Percentiles rank a stretch among this genome's conserved stretches.
Evolutionary conservation across 2,888 invertebrate species (phyloP).

Genomic region (Athetis lepigone): DNA sequence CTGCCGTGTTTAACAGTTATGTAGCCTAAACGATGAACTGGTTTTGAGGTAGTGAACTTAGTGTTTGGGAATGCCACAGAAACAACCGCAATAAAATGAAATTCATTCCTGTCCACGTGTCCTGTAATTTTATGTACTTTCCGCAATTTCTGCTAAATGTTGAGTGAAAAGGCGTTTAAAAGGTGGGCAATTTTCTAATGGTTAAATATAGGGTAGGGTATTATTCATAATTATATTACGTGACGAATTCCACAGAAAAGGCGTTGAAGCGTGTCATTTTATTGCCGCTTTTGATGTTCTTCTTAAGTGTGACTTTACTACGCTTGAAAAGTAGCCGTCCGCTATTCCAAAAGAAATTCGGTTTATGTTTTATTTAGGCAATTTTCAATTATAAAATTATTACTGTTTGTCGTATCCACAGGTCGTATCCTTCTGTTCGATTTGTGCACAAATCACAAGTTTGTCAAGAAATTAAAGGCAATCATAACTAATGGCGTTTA

Average conservation of each 20-base stretch:
- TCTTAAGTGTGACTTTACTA: neutral
- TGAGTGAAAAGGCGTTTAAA: conserved; percentile 7
- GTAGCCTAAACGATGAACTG: too few relatives aligned
- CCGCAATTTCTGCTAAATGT: conserved; percentile 17
- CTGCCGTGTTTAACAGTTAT: too few relatives aligned
- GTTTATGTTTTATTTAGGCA: neutral
- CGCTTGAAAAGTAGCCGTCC: neutral
- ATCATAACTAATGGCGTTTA: conserved; percentile 25
- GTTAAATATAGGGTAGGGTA: too few relatives aligned
- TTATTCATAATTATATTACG: too few relatives aligned
- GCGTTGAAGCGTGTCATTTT: neutral
- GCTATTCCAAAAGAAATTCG: too few relatives aligned
- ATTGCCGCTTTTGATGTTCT: neutral
- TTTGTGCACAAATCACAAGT: conserved; percentile 12
- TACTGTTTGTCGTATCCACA: neutral
- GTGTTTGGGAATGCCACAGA: neutral
- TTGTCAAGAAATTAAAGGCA: conserved; percentile 10
- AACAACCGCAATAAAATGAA: conserved; percentile 5
- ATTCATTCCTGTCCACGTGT: neutral
- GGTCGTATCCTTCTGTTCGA: neutral
- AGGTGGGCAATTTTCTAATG: neutral
- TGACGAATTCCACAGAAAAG: too few relatives aligned
- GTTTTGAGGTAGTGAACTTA: too few relatives aligned
- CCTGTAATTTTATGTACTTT: conserved; percentile 15
- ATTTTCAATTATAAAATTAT: neutral